Evolutionary conservation across 2,888 invertebrate genomes (phyloP), one percentile per base, ranked within the genome.

Genomic region (Nomada flava): DNA sequence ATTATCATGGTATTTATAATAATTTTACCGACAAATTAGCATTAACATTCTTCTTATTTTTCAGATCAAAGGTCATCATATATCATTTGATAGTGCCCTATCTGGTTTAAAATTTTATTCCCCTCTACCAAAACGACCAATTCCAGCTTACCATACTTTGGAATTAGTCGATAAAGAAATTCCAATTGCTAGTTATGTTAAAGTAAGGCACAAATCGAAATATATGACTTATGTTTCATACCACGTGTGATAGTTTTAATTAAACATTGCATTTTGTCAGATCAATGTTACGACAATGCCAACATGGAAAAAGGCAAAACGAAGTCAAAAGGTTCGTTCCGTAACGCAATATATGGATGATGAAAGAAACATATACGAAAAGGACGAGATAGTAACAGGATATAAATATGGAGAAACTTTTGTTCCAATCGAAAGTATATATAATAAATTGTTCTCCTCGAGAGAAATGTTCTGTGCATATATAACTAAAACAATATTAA

Each of bases 381-480:
- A 70, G n/a, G 84, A 88, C 26, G 72, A 88, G 23, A 80, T 78
- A 50, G 79, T 85, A 42, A 50, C 70, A 69, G 89, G 88, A 15
- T 91, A 87, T 36, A 82, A 85, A 65, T 90, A 88, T 55, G 90
- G 89, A 55, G 83, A 79, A 53, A 83, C 52, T 50, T 84, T 86
- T 65, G 76, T 89, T 76, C 79, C 87, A 47, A 62, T 88, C 53
- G 82, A 83, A 47, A 83, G 90, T 90, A 81, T 50, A 26, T 52
- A 44, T 7, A 47, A 47, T 1, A 7, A 47, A n/a, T 20, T 65
- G 18, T 36, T 15, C 23, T 9, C 29, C 1, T 18, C 44, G 7
- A 55, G 11, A 5, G 13, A 57, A 57, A 50, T 44, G 42, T 18
- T 18, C 20, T 29, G 26, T 18, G 36, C 13, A 7, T 18, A 18